phyloP scores from a whole-genome alignment of 1,140 invertebrate genomes.

The Oreohelix idahoensis region DNA sequence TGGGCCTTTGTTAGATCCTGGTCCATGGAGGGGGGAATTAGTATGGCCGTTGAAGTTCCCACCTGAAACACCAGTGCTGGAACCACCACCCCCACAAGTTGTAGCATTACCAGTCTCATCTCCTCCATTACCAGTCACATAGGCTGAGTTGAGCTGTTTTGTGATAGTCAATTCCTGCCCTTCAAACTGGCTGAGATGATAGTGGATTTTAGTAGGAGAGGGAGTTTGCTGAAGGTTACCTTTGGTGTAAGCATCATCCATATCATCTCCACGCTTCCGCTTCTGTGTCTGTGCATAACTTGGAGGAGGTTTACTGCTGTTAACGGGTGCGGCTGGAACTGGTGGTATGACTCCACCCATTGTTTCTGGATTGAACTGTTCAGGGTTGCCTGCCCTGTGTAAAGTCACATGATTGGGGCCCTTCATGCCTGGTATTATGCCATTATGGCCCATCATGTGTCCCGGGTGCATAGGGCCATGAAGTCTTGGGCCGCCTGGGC shows the following conservation, averaged over 20 bases:
- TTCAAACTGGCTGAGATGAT: slow-evolving; percentile 91
- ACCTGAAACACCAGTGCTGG: neutral
- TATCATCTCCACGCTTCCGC: slow-evolving; percentile 67
- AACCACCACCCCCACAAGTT: neutral
- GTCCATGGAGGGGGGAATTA: slow-evolving; percentile 39
- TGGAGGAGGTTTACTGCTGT: slow-evolving; percentile 67
- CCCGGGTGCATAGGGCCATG: slow-evolving; percentile 44
- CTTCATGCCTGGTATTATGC: slow-evolving; percentile 50
- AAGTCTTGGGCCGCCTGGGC: slow-evolving; percentile 77
- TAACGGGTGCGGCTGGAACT: slow-evolving; percentile 38
- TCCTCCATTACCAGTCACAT: slow-evolving; percentile 37
- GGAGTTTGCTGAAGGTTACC: slow-evolving; percentile 93
- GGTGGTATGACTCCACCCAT: slow-evolving; percentile 49
- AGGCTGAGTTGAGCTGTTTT: slow-evolving; percentile 87
- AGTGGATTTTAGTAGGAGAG: slow-evolving; percentile 95
- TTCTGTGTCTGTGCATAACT: slow-evolving; percentile 71
- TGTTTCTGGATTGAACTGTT: slow-evolving; percentile 67
- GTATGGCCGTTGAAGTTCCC: slow-evolving; percentile 25
- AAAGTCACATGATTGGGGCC: slow-evolving; percentile 49
- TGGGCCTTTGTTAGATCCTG: slow-evolving; percentile 52
- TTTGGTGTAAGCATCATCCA: slow-evolving; percentile 61
- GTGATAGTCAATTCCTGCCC: slow-evolving; percentile 96
- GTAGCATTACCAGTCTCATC: slow-evolving; percentile 41
- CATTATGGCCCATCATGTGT: slow-evolving; percentile 47
- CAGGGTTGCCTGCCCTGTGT: slow-evolving; percentile 69